phyloP scores from a whole-genome alignment of 2,888 invertebrate genomes.

The Lepidonotus clava region DNA sequence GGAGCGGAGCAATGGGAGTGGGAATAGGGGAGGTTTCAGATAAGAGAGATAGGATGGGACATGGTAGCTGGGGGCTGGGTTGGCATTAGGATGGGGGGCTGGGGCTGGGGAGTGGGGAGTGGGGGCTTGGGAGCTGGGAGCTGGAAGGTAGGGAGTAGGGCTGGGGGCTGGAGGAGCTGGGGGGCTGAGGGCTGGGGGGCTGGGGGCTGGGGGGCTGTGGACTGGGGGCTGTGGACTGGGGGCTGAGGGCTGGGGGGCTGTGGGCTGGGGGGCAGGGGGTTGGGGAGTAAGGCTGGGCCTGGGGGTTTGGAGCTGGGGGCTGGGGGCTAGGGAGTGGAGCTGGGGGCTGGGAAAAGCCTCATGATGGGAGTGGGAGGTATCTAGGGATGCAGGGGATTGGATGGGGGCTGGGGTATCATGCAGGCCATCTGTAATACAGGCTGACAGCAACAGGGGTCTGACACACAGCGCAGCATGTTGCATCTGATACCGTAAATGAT shows the following conservation, averaged over 20 bases:
- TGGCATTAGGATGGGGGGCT: no score
- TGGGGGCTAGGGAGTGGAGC: not conserved
- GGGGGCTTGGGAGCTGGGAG: not conserved
- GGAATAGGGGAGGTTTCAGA: not conserved
- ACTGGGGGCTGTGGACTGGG: no score
- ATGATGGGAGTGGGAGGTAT: not conserved
- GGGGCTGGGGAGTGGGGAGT: no score
- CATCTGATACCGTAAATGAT: conserved; percentile 33
- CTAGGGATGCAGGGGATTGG: not conserved
- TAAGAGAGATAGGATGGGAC: not conserved
- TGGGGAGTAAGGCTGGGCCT: not conserved
- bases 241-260: no score
- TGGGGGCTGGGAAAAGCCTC: not conserved
- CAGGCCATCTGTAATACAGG: not conserved
- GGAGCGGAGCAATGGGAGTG: not conserved
- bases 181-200: no score
- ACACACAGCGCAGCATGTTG: not conserved
- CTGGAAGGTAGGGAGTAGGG: not conserved
- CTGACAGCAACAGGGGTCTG: not conserved
- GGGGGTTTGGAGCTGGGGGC: not conserved
- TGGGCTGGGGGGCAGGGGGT: no score
- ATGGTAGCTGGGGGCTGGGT: no score
- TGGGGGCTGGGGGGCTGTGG: no score
- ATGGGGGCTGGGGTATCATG: not conserved
- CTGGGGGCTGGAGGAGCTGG: not conserved